Base-by-base conservation (phyloP, 2,113 vertebrate genomes). In the Hucho hucho region DNA sequence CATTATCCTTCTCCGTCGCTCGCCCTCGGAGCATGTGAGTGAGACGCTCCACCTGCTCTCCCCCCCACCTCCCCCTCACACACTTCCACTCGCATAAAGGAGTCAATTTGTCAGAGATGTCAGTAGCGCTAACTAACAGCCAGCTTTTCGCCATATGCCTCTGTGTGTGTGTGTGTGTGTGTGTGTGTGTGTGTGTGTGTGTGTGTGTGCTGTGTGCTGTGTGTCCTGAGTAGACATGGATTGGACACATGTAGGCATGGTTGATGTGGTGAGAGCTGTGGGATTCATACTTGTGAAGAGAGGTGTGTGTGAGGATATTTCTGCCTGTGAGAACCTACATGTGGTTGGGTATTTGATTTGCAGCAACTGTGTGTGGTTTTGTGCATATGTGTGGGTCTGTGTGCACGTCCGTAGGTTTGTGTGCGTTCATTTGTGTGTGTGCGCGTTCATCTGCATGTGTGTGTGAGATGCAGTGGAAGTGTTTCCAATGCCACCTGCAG, bases 101-200 rank as follows among this genome's bases (percentile, higher is more conserved):
- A 93, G 89, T 93, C 92, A 88, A 93, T 94, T 94, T 93, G 89
- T 94, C 92, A 93, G 85, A 87, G 87, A 89, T 90, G 92, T 92
- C 92, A 92, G 86, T 81, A 84, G 85, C 84, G 81, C 88, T 92
- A 90, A 90, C 87, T 70, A 89, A 91, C 83, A 90, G 81, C 84
- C 84, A 82, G 87, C 79, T 80, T 73, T 70, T 76, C 72, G 79
- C 86, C 87, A 82, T 86, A 88, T 89, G 86, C 73, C 64, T 58
- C 20, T 26, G 56, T 74, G 37, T 43, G 37, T 43, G 37, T 37
- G 37, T 37, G 37, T 37, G 37, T 67, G 22, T 76, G 65, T 25
- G 46, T 56, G 66, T 16, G 26, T 63, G 46, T n/a, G 71, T 63
- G 63, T 6, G 64, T 81, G 73, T 74, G 74, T 73, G 78, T 73